Evolutionary conservation across 2,113 vertebrate species (phyloP), one percentile per base, ranked within the genome.

Genomic region (Pipra filicauda): DNA sequence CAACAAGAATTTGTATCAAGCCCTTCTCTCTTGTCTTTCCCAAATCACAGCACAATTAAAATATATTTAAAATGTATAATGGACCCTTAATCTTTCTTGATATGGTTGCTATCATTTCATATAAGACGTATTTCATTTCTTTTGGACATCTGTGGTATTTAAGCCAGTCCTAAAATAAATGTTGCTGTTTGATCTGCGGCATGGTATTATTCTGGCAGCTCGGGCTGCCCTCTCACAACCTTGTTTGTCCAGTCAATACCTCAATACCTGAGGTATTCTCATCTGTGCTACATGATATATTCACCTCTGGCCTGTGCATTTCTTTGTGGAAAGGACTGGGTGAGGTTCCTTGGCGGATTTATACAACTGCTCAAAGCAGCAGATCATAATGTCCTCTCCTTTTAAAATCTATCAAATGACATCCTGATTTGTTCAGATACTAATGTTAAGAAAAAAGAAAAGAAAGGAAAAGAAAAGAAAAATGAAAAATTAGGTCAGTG

Each of bases 141-240:
- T 81, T 78, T 17, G 5, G 28, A 9, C 65, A 70, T 75, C 30
- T 82, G 21, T 62, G 18, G 30, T 88, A 54, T 51, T 91, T 89
- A 61, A 89, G 22, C 16, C 58, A 65, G n/a, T 70, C 27, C 35
- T 72, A 58, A 95, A 89, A 84, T 64, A 67, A 90, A 73, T 76
- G 19, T 58, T 91, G 19, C 37, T 77, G 17, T 80, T 81, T 83
- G n/a, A 88, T 52, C 71, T 66, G 26, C 39, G 31, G 23, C 20
- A 28, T 0, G 1, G 12, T 41, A 61, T 72, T 75, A 72, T 74
- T 74, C 48, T 78, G 70, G 35, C 49, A 78, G 52, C 13, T 78
- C 57, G 58, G 10, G 20, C 37, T 81, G n/a, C 58, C 62, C 12
- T 94, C 41, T 23, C 49, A 20, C 28, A 65, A 28, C n/a, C 37